Percentiles rank a stretch among this genome's conserved stretches.
These are phyloP conservation scores for Eupithecia centaureata DNA, from an alignment of 2,888 invertebrate genomes.

Conservation along the genomic window DNA sequence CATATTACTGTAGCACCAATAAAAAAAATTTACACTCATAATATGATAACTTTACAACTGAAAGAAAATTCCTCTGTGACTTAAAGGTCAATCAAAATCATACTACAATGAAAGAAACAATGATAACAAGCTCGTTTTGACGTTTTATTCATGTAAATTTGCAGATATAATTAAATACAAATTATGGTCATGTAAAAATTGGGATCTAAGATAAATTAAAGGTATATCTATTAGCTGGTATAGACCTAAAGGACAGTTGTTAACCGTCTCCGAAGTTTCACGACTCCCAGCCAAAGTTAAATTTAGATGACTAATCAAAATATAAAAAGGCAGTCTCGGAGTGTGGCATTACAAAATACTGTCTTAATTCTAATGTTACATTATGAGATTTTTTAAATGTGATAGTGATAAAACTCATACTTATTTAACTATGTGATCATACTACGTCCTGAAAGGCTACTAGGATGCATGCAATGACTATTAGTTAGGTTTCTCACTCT, in stretches of 20 bases:
- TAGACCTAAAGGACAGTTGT: constrained; percentile 58
- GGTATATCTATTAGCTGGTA: constrained; percentile 71
- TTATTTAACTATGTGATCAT: constrained; percentile 80
- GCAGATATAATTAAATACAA: constrained; percentile 84
- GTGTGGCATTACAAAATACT: constrained; percentile 82
- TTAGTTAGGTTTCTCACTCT: constrained; percentile 71
- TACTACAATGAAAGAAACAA: constrained; percentile 48
- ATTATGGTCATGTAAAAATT: constrained; percentile 81
- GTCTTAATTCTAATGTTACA: constrained; percentile 81
- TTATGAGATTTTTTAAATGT: constrained; percentile 81
- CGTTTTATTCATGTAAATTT: constrained; percentile 85
- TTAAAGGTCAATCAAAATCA: not conserved
- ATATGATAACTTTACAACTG: not conserved
- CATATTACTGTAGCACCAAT: too few species aligned
- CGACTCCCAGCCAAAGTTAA: constrained; percentile 70
- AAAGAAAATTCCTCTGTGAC: not conserved
- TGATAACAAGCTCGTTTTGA: constrained; percentile 80
- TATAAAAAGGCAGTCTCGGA: constrained; percentile 85
- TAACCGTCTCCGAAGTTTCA: constrained; percentile 63
- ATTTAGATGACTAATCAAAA: constrained; percentile 76
- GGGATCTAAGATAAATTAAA: constrained; percentile 79
- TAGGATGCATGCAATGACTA: constrained; percentile 74
- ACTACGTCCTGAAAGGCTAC: constrained; percentile 74
- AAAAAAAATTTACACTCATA: too few species aligned
- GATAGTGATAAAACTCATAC: constrained; percentile 82